Conservation (phyloP, 2,113 vertebrate genomes). For the Sinosuthora webbiana region DNA sequence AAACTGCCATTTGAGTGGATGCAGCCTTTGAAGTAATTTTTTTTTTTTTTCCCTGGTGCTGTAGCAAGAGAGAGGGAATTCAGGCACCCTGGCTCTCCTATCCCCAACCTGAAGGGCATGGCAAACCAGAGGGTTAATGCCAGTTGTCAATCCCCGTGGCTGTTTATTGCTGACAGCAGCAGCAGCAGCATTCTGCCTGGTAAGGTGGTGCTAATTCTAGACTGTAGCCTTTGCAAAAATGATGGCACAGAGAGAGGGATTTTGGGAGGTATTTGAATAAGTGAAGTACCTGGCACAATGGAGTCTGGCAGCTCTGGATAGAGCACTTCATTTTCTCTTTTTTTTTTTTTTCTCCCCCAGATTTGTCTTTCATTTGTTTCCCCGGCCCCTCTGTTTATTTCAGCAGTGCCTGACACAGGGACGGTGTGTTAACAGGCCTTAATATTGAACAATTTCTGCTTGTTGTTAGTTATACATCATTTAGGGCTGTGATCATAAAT, state of each 20-base stretch:
- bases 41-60: neutral
- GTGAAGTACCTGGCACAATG: conserved; percentile 33
- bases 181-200: conserved; percentile 4
- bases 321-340: neutral
- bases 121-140: neutral
- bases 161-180: neutral
- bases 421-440: neutral
- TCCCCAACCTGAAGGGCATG: neutral
- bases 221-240: conserved; percentile 29
- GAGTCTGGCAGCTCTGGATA: conserved; percentile 27
- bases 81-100: neutral
- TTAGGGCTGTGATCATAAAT: conserved; percentile 71
- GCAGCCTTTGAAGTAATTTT: neutral
- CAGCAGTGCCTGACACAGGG: neutral
- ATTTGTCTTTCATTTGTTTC: conserved; percentile 23
- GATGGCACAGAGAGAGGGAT: neutral
- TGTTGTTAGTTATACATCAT: conserved; percentile 67
- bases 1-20: neutral
- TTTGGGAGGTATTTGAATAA: conserved; percentile 31
- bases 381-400: neutral
- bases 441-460: conserved; percentile 36
- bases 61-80: neutral
- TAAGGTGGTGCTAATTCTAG: conserved; percentile 21
- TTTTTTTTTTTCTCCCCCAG: neutral
- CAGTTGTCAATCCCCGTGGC: neutral